Conservation (phyloP, 2,888 invertebrate species). For the Eretmocerus hayati region DNA sequence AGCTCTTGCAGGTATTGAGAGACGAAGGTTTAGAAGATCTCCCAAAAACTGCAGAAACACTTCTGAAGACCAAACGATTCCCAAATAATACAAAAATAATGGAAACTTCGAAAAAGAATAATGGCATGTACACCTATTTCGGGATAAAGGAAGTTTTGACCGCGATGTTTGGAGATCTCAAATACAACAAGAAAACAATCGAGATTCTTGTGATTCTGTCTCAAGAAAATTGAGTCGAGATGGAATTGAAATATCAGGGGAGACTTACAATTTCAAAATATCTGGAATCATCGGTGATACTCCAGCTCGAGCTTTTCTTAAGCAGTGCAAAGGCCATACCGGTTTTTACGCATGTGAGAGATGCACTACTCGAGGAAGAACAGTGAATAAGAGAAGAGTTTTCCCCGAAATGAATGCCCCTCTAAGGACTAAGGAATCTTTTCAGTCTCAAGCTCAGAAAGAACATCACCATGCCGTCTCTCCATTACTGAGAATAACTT, state of each 20-base stretch:
- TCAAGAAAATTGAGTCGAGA: slow-evolving; percentile 15
- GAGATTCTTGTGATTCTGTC: slow-evolving; percentile 19
- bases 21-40: neutral
- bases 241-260: slow-evolving; percentile 15
- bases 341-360: slow-evolving; percentile 25
- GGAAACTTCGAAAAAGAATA: slow-evolving; percentile 1
- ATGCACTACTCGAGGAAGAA: slow-evolving; percentile 18
- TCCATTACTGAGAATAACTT: slow-evolving; percentile 17
- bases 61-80: too few relatives aligned
- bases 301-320: slow-evolving; percentile 21
- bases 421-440: slow-evolving; percentile 21
- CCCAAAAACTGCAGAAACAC: too few relatives aligned
- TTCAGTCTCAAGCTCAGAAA: slow-evolving; percentile 15
- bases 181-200: slow-evolving; percentile 12
- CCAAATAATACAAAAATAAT: slow-evolving; percentile 10
- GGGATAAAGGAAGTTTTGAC: slow-evolving; percentile 14
- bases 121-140: slow-evolving; percentile 16
- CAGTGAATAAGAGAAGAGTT: slow-evolving; percentile 13
- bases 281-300: slow-evolving; percentile 22
- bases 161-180: slow-evolving; percentile 2
- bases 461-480: slow-evolving; percentile 20
- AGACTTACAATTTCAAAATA: slow-evolving; percentile 15
- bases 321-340: slow-evolving; percentile 21
- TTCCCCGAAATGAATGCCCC: slow-evolving; percentile 16
- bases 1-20: neutral